Percentiles rank a stretch among this genome's conserved stretches.
phyloP scores from a whole-genome alignment of 2,797 vertebrate genomes.

The Clamator glandarius region DNA sequence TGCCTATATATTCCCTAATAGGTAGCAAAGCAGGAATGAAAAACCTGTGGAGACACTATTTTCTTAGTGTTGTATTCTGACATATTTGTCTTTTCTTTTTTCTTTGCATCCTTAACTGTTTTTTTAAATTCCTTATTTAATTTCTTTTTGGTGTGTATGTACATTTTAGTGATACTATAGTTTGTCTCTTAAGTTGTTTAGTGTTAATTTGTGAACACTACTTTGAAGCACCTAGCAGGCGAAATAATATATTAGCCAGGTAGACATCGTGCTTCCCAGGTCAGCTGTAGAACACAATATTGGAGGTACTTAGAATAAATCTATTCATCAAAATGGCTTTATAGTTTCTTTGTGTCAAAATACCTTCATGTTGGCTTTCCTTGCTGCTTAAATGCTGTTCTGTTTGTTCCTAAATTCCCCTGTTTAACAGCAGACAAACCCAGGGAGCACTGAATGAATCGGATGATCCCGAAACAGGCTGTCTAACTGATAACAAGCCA shows the following conservation, averaged over 20 bases:
- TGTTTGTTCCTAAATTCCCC: slow-evolving; percentile 80
- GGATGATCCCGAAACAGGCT: slow-evolving; percentile 95
- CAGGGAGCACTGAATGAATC: slow-evolving; percentile 92
- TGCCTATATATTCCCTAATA: background rate
- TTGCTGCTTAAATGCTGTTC: slow-evolving; percentile 76
- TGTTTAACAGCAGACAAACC: slow-evolving; percentile 91
- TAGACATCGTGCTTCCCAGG: background rate
- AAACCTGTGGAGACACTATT: background rate
- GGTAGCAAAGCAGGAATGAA: background rate
- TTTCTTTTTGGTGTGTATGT: background rate
- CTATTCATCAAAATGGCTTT: background rate
- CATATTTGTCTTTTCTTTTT: background rate
- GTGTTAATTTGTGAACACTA: background rate
- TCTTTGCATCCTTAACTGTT: slow-evolving; percentile 16
- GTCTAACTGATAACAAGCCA: slow-evolving; percentile 95
- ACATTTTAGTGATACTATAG: background rate
- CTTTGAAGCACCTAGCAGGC: background rate
- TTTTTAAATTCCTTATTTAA: slow-evolving; percentile 12
- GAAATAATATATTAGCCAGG: background rate
- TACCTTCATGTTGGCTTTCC: slow-evolving; percentile 64
- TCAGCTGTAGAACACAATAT: background rate
- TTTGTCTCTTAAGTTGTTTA: background rate
- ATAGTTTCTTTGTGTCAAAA: slow-evolving; percentile 40
- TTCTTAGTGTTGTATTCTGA: slow-evolving; percentile 9
- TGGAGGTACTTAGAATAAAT: slow-evolving; percentile 10